A percentile compares a stretch with the other conserved stretches of the same genome.
phyloP scores from a whole-genome alignment of 2,797 vertebrate species.

The Loris lydekkerianus region DNA sequence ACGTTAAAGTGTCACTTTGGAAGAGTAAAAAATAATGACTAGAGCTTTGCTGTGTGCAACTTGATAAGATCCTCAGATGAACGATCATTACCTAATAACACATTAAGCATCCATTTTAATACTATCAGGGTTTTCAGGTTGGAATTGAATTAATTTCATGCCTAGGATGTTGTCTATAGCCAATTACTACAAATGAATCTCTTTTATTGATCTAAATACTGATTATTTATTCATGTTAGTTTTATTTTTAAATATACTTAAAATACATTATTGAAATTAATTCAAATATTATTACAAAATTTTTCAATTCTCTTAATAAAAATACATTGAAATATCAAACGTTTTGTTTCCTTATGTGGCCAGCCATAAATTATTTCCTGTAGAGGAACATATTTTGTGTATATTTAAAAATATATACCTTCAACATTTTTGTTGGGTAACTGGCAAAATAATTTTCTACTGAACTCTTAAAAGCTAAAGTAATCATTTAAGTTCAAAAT shows the following conservation, averaged over 20 bases:
- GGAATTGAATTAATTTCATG: conserved; percentile 77
- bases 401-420: background rate
- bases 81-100: conserved; percentile 85
- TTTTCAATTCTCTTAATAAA: conserved; percentile 45
- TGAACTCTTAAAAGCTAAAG: conserved; percentile 11
- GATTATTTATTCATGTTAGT: background rate
- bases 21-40: conserved; percentile 90
- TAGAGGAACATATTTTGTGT: background rate
- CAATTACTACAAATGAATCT: conserved; percentile 67
- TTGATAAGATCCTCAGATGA: conserved; percentile 78
- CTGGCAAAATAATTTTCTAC: conserved; percentile 35
- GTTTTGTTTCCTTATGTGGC: background rate
- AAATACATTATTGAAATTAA: background rate
- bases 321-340: conserved; percentile 43
- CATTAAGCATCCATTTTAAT: conserved; percentile 69
- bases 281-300: background rate
- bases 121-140: conserved; percentile 34
- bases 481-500: conserved; percentile 3
- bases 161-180: background rate
- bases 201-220: conserved; percentile 44
- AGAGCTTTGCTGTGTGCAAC: conserved; percentile 83
- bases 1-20: conserved; percentile 87
- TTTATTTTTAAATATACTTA: conserved; percentile 55
- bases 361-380: background rate
- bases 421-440: conserved; percentile 30